Conservation (phyloP, 2,113 vertebrate species). For the Dicerorhinus sumatrensis region DNA sequence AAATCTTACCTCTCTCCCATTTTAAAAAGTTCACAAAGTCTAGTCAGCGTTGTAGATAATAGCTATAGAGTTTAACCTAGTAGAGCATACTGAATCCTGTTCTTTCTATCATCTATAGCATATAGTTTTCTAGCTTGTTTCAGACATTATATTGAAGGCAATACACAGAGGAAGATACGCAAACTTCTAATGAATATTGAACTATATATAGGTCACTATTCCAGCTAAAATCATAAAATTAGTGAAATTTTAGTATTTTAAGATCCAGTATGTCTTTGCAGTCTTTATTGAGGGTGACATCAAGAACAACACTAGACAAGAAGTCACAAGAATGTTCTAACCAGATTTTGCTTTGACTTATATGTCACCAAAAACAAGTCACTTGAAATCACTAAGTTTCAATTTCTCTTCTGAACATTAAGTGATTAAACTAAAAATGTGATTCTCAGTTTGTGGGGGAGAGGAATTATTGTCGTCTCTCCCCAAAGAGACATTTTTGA, state of each 20-base stretch:
- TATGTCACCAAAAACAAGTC: not conserved
- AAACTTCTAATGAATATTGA: not conserved
- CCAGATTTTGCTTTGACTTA: not conserved
- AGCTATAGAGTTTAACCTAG: not conserved
- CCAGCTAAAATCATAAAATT: not conserved
- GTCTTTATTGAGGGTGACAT: not conserved
- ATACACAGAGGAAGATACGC: not conserved
- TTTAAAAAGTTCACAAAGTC: conserved; percentile 13
- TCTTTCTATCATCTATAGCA: not conserved
- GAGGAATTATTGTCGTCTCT: not conserved
- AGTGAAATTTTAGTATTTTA: not conserved
- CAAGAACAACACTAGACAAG: not conserved
- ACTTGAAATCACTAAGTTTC: not conserved
- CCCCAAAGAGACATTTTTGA: not conserved
- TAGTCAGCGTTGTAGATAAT: not conserved
- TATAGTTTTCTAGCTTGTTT: not conserved
- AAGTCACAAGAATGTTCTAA: not conserved
- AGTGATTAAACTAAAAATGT: not conserved
- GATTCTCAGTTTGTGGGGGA: not conserved
- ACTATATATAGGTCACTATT: not conserved
- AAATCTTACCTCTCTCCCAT: not conserved
- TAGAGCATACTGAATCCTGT: not conserved
- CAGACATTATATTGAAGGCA: not conserved
- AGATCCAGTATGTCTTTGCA: not conserved
- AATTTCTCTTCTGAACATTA: not conserved